Evolutionary conservation across 2,888 invertebrate species (phyloP).

Genomic region (Coecobrya sp.): DNA sequence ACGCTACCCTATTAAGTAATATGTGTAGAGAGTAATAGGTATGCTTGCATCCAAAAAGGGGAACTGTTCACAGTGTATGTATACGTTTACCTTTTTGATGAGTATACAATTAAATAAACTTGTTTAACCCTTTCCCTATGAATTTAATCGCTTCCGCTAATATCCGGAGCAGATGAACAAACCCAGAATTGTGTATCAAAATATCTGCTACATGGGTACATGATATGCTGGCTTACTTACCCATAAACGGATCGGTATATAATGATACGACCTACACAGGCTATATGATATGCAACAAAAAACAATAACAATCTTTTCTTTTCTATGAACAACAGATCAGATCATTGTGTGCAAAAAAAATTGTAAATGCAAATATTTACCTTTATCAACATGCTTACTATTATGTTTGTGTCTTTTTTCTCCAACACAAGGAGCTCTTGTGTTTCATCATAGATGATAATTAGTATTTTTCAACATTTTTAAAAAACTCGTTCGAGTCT

Average conservation of each 20-base stretch:
- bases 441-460: not conserved
- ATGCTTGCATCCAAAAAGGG: not conserved
- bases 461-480: slow-evolving; percentile 21
- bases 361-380: slow-evolving; percentile 17
- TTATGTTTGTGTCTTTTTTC: not conserved
- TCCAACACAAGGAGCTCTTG: not conserved
- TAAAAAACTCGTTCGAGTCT: not conserved
- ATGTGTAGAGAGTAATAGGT: not conserved
- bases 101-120: not conserved
- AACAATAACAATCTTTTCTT: not conserved
- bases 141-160: not conserved
- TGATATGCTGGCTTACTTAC: too few relatives aligned
- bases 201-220: not conserved
- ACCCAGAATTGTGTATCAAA: not conserved
- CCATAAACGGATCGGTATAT: too few relatives aligned
- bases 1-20: not conserved
- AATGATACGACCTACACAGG: not conserved
- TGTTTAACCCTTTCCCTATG: not conserved
- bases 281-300: not conserved
- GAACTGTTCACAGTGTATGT: not conserved
- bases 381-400: too few relatives aligned
- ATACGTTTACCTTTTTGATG: too few relatives aligned
- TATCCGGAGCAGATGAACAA: not conserved
- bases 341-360: not conserved
- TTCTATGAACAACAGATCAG: slow-evolving; percentile 9